These are phyloP conservation scores for Caradrina kadenii DNA, from an alignment of 2,888 invertebrate genomes.

Conservation along the genomic window DNA sequence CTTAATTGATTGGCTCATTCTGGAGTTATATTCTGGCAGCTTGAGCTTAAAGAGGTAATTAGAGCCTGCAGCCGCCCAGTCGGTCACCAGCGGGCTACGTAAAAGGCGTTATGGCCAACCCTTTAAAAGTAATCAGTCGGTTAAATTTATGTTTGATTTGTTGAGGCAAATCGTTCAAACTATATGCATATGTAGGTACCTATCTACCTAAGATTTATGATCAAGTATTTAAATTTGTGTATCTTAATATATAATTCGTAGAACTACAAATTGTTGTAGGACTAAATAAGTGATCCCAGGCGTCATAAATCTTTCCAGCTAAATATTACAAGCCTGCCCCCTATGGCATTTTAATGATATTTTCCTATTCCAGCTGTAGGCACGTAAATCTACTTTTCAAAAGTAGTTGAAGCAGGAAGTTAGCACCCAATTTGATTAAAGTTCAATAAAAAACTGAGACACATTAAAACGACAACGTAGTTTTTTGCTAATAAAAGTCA, in stretches of 20 bases:
- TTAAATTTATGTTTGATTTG: slow-evolving; percentile 27
- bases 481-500: slow-evolving; percentile 47
- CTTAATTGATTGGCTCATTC: slow-evolving; percentile 46
- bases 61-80: slow-evolving; percentile 7
- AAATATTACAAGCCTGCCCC: too few species aligned
- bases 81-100: slow-evolving; percentile 11
- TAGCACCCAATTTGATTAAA: slow-evolving; percentile 49
- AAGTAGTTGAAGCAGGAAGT: slow-evolving; percentile 45
- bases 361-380: neutral
- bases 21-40: slow-evolving; percentile 24
- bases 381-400: slow-evolving; percentile 27
- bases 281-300: neutral
- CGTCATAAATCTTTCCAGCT: slow-evolving; percentile 5
- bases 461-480: slow-evolving; percentile 28
- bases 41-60: slow-evolving; percentile 43
- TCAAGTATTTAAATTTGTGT: slow-evolving; percentile 11
- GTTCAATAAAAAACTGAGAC: slow-evolving; percentile 48
- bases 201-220: neutral
- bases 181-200: neutral
- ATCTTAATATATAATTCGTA: neutral
- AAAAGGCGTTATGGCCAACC: slow-evolving; percentile 42
- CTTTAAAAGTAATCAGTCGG: slow-evolving; percentile 23
- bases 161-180: slow-evolving; percentile 14
- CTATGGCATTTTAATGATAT: slow-evolving; percentile 5
- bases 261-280: neutral